phyloP scores from a whole-genome alignment of 2,888 invertebrate species.

The Petrolisthes cinctipes region DNA sequence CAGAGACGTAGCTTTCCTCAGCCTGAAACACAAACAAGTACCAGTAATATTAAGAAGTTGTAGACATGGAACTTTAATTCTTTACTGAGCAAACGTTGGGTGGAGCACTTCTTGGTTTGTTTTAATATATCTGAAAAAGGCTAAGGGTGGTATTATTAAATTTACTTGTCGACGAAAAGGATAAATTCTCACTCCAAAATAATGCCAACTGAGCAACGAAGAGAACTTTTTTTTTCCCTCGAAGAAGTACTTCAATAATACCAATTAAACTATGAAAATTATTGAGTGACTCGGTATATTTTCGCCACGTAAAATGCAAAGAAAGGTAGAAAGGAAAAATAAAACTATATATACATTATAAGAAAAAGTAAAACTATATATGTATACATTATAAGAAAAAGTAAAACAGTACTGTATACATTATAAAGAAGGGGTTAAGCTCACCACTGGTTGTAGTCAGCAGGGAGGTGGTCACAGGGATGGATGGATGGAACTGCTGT shows the following conservation, averaged over 20 bases:
- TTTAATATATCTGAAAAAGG: neutral
- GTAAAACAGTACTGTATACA: no score
- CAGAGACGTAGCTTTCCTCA: conserved; percentile 37
- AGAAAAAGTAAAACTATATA: neutral
- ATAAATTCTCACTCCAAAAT: neutral
- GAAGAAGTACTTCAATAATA: no score
- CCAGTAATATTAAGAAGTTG: neutral
- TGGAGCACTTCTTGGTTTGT: neutral
- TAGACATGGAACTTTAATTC: neutral
- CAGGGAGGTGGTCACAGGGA: conserved; percentile 21
- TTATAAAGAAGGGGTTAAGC: neutral
- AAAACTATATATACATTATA: neutral
- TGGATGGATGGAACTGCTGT: neutral
- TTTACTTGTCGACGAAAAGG: no score
- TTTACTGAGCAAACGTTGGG: neutral
- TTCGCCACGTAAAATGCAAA: neutral
- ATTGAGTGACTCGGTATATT: neutral
- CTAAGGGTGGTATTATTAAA: no score
- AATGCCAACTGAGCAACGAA: neutral
- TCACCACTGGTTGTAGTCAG: conserved; percentile 31
- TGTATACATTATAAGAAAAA: no score
- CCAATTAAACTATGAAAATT: neutral
- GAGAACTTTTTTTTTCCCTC: neutral
- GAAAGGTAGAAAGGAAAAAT: neutral
- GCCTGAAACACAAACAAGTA: conserved; percentile 11